Base-by-base conservation (phyloP, 2,888 invertebrate species). In the Cantharis rustica region DNA sequence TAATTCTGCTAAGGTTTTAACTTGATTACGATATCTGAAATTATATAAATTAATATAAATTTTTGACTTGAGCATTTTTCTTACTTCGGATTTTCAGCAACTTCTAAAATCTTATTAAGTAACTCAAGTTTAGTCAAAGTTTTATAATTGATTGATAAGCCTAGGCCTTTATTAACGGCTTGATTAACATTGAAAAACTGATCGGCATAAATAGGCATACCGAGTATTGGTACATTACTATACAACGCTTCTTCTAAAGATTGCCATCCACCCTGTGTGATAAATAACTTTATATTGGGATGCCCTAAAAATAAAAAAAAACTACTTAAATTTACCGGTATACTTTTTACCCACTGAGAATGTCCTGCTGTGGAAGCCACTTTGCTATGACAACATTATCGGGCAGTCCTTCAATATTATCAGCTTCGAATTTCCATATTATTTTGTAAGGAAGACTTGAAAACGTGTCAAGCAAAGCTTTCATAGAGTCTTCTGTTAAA, bases 361-460 rank as follows among this genome's bases (percentile, higher is more conserved):
- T 20, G 16, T 71, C 71, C 63, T 75, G 75, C 15, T 75, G 75
- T 3, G 75, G 75, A 10, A 63, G 31, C 75, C 70, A 75, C 15
- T 75, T 64, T 16, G 27, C 63, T 1, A 61, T 72, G 23, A 80
- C 77, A 0, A 87, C 84, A 78, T 87, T 86, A 16, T 73, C 71
- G 7, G 83, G 82, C 20, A 81, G 76, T 9, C 75, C 79, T 9
- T 80, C 74, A 68, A 84, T 71, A 11, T 61, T 68, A 9, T 85
- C 84, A 16, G 23, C 16, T 71, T 86, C 86, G 79, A 81, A 86
- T 79, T 85, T 86, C 86, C 86, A 87, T 4, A 87, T 73, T 10
- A 86, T 83, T 64, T 79, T 81, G 63, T 83, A 85, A 13, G 84
- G 84, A 64, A 86, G 75, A 72, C 81, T 81, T 1, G 81, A 69